Evolutionary conservation across 2,113 vertebrate genomes (phyloP).

Genomic region (Perca flavescens): DNA sequence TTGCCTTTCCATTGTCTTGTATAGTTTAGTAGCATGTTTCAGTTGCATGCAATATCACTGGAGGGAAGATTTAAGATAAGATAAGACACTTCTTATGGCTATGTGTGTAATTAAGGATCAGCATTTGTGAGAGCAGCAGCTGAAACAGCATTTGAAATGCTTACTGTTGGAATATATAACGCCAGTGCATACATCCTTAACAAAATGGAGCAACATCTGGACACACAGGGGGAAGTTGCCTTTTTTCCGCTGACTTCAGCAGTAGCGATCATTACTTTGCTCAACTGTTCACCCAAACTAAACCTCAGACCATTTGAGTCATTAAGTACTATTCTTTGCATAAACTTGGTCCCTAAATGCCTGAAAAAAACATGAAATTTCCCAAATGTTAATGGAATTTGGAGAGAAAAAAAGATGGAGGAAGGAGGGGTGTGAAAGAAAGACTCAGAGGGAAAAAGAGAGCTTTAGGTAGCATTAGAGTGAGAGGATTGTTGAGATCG

Average conservation of each 20-base stretch:
- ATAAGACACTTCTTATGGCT: conserved; percentile 26
- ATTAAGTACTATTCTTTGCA: conserved; percentile 27
- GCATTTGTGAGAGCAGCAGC: conserved; percentile 23
- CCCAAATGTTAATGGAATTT: conserved; percentile 39
- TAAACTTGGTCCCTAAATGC: conserved; percentile 2
- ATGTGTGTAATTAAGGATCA: conserved; percentile 27
- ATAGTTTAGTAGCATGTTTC: neutral
- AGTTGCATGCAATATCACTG: neutral
- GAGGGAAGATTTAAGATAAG: neutral
- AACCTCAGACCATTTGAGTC: conserved; percentile 23
- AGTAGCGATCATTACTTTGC: conserved; percentile 19
- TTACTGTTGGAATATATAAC: conserved; percentile 38
- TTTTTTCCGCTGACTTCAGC: conserved; percentile 19
- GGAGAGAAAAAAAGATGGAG: neutral
- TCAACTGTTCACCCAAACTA: conserved; percentile 22
- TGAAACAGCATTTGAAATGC: conserved; percentile 27
- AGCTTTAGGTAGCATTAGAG: conserved; percentile 51
- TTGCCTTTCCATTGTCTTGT: neutral
- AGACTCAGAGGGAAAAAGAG: neutral
- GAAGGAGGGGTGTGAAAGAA: neutral
- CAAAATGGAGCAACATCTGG: conserved; percentile 39
- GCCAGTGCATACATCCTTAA: neutral
- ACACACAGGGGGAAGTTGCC: conserved; percentile 10
- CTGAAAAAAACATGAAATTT: conserved; percentile 41
- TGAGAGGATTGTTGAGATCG: conserved; percentile 71